Evolutionary conservation across 2,888 invertebrate species (phyloP), one percentile per base, ranked within the genome.

Genomic region (Plebejus melissa): DNA sequence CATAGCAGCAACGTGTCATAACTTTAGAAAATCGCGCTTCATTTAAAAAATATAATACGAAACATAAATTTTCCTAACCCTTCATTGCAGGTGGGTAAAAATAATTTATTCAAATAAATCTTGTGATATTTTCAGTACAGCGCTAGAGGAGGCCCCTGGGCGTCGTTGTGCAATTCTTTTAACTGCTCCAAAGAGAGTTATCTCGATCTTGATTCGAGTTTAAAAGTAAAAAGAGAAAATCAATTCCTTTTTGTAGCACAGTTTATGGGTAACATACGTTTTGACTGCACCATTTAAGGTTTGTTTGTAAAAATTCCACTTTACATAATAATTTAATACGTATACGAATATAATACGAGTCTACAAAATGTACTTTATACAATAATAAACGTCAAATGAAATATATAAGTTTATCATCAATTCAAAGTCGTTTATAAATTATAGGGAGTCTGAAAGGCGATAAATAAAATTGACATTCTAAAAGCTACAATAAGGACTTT

Each of bases 31-130:
- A 69, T 74, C 74, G 38, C 13, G 28, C 28, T 50, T 32, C 32
- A 74, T 58, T 74, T 60, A 36, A 71, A 38, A 70, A 75, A 75
- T 58, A 71, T 60, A 58, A 72, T 60, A 75, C 28, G 54, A 72
- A 84, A 82, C 82, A 90, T 91, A 90, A 90, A 90, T 90, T 83
- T 79, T 81, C 83, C 80, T 83, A 87, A 91, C 93, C 93, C 93
- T 92, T 92, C 91, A 88, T 83, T 90, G 88, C 91, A 93, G 91
- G 91, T 91, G 86, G 88, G 83, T 87, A 83, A 86, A 89, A 88
- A 90, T 93, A 90, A 93, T 93, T 92, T 93, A 93, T 93, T 92
- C 90, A 89, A 87, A 93, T 93, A 93, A 93, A 93, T 93, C 92
- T 90, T 82, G 80, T 79, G 83, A 86, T 84, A 88, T 88, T 89